Evolutionary conservation across 2,113 vertebrate genomes (phyloP).

Genomic region (Dasyurus viverrinus): DNA sequence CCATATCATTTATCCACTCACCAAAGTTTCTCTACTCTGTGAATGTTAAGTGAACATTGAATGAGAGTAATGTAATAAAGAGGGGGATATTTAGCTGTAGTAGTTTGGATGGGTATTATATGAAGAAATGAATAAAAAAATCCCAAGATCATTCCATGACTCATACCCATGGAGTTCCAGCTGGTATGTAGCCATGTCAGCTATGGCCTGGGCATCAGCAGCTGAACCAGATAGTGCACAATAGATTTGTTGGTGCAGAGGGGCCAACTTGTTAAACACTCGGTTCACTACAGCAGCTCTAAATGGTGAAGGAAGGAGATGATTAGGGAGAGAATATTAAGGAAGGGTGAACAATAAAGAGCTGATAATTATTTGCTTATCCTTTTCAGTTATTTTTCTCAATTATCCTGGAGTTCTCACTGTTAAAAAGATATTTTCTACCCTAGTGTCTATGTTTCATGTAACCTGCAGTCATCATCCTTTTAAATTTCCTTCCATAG

Average conservation of each 20-base stretch:
- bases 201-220: conserved; percentile 91
- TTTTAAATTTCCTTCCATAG: not conserved
- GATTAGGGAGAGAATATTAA: not conserved
- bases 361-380: not conserved
- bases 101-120: not conserved
- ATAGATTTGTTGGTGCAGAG: conserved; percentile 89
- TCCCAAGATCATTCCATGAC: no score
- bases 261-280: conserved; percentile 92
- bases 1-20: not conserved
- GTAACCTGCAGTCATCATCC: not conserved
- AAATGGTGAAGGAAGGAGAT: not conserved
- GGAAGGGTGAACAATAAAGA: not conserved
- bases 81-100: not conserved
- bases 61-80: not conserved
- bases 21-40: not conserved
- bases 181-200: conserved; percentile 89
- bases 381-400: not conserved
- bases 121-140: not conserved
- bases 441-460: not conserved
- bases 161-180: conserved; percentile 91
- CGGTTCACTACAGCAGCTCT: conserved; percentile 89
- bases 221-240: conserved; percentile 93
- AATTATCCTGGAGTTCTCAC: not conserved
- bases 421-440: not conserved
- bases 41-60: not conserved